Percentiles rank a stretch among this genome's conserved stretches.
Evolutionary conservation across 2,888 invertebrate genomes (phyloP).

Genomic region (Aelia acuminata): DNA sequence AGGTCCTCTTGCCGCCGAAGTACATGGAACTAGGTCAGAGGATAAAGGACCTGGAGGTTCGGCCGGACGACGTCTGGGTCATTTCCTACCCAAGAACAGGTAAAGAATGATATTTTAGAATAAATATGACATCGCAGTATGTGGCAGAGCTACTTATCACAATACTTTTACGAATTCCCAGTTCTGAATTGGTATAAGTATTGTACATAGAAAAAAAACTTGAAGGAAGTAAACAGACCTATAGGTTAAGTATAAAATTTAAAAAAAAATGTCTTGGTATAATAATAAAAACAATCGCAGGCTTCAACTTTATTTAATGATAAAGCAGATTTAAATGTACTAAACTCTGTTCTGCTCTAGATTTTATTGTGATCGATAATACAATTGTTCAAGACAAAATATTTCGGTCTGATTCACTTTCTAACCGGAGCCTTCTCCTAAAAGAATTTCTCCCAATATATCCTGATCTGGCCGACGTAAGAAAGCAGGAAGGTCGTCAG

Average conservation of each 20-base stretch:
- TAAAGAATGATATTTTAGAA: conserved; percentile 68
- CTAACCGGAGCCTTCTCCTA: background rate
- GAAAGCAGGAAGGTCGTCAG: conserved; percentile 19
- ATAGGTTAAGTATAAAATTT: too few species aligned
- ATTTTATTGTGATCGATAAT: background rate
- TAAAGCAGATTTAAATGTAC: background rate
- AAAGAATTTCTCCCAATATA: conserved; percentile 41
- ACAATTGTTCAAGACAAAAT: background rate
- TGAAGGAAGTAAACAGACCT: too few species aligned
- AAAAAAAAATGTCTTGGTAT: too few species aligned
- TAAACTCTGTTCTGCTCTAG: background rate
- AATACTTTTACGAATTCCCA: too few species aligned
- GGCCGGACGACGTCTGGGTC: conserved; percentile 86
- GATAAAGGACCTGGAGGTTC: conserved; percentile 80
- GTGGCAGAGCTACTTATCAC: too few species aligned
- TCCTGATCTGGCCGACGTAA: conserved; percentile 20
- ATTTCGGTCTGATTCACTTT: conserved; percentile 28
- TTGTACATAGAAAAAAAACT: too few species aligned
- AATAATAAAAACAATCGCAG: background rate
- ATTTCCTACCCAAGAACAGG: conserved; percentile 92
- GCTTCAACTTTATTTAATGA: background rate
- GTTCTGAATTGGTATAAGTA: too few species aligned
- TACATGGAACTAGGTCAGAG: conserved; percentile 79
- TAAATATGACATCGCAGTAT: conserved; percentile 53
- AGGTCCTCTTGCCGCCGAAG: conserved; percentile 79